phyloP scores from a whole-genome alignment of 1,140 invertebrate genomes.

The Ceratitis capitata region DNA sequence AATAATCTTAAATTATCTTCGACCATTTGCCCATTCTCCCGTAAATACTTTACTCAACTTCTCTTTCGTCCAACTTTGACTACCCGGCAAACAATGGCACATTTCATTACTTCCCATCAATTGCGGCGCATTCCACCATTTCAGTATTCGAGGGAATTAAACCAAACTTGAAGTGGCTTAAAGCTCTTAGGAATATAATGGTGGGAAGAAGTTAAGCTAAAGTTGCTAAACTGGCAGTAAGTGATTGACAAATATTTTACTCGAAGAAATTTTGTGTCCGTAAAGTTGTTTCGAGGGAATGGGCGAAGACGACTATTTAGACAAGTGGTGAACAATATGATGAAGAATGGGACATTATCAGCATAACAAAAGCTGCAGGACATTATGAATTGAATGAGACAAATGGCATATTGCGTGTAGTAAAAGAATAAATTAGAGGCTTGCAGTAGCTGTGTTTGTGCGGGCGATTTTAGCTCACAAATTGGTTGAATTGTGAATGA shows the following conservation, averaged over 20 bases:
- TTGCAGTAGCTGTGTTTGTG: background rate
- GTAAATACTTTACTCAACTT: background rate
- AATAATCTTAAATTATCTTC: background rate
- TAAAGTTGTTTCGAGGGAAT: background rate
- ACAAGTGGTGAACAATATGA: background rate
- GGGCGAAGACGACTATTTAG: too few relatives aligned
- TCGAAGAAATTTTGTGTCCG: background rate
- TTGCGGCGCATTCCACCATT: background rate
- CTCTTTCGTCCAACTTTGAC: background rate
- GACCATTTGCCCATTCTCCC: background rate
- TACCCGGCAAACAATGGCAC: background rate
- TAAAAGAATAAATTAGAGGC: background rate
- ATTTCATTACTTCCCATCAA: background rate
- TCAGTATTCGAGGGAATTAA: background rate
- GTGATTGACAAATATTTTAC: background rate
- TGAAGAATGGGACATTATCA: background rate
- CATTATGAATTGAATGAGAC: background rate
- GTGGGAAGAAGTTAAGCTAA: background rate
- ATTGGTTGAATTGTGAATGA: background rate
- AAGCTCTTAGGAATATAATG: background rate
- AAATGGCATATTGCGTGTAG: background rate
- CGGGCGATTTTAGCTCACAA: too few relatives aligned
- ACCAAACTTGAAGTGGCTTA: constrained; percentile 6
- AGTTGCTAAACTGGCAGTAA: background rate
- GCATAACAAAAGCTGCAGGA: background rate